Conservation (phyloP, 2,113 vertebrate species). For the Sphyrna mokarran region DNA sequence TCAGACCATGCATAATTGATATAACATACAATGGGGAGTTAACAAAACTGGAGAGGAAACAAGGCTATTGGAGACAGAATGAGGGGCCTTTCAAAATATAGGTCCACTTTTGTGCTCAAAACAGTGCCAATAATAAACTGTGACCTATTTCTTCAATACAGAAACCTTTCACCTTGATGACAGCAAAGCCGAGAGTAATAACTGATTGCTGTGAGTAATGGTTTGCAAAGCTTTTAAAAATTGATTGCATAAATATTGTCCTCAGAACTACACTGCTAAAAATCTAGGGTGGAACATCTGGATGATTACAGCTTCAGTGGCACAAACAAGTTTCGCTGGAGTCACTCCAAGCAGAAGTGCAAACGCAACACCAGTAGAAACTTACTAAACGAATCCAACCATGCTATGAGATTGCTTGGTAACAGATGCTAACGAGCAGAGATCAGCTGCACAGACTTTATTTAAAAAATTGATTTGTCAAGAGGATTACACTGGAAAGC, state of each 20-base stretch:
- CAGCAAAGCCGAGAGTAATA: not conserved
- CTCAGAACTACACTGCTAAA: not conserved
- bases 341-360: constrained; percentile 19
- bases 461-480: not conserved
- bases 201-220: not conserved
- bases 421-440: constrained; percentile 10
- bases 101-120: not conserved
- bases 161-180: not conserved
- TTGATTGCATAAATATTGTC: not conserved
- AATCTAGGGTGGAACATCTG: not conserved
- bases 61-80: not conserved
- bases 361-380: not conserved
- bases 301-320: not conserved
- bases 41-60: not conserved
- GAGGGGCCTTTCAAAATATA: not conserved
- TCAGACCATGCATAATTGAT: not conserved
- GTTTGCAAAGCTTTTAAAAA: not conserved
- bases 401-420: not conserved
- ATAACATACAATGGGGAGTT: not conserved
- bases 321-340: not conserved
- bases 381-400: not conserved
- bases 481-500: not conserved
- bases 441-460: constrained; percentile 25
- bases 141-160: not conserved
- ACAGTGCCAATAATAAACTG: not conserved